A percentile compares a stretch with the other conserved stretches of the same genome.
Conservation (phyloP, 2,113 vertebrate genomes). For the Gavialis gangeticus region DNA sequence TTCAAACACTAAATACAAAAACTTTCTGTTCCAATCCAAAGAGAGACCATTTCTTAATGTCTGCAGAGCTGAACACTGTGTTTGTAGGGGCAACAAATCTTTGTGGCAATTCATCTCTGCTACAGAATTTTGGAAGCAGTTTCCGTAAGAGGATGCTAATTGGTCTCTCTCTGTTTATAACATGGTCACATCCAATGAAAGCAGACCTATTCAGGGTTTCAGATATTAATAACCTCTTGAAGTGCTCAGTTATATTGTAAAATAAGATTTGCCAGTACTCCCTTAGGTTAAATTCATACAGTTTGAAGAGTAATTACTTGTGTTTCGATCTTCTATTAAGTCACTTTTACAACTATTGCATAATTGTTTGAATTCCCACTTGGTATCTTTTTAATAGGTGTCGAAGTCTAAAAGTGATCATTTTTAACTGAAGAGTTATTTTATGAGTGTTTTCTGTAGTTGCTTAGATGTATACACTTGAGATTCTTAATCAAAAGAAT, state of each 20-base stretch:
- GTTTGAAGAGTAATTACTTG: neutral
- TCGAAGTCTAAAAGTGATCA: neutral
- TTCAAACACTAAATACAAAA: neutral
- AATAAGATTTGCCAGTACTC: slow-evolving; percentile 12
- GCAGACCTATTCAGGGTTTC: neutral
- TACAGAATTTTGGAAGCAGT: slow-evolving; percentile 16
- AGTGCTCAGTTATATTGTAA: neutral
- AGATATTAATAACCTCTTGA: neutral
- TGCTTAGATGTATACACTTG: neutral
- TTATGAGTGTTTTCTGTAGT: neutral
- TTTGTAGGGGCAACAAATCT: slow-evolving; percentile 7
- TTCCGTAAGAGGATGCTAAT: neutral
- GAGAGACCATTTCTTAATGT: neutral
- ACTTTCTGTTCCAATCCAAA: neutral
- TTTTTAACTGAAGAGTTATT: neutral
- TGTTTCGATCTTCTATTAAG: neutral
- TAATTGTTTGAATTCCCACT: neutral
- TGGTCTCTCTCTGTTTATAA: neutral
- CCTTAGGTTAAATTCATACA: neutral
- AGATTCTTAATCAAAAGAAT: neutral
- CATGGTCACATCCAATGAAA: neutral
- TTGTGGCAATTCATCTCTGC: slow-evolving; percentile 23
- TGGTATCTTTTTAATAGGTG: neutral
- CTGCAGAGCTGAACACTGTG: neutral
- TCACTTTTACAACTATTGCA: neutral